Conservation (phyloP, 2,113 vertebrate species). For the Tetraodon nigroviridis region DNA sequence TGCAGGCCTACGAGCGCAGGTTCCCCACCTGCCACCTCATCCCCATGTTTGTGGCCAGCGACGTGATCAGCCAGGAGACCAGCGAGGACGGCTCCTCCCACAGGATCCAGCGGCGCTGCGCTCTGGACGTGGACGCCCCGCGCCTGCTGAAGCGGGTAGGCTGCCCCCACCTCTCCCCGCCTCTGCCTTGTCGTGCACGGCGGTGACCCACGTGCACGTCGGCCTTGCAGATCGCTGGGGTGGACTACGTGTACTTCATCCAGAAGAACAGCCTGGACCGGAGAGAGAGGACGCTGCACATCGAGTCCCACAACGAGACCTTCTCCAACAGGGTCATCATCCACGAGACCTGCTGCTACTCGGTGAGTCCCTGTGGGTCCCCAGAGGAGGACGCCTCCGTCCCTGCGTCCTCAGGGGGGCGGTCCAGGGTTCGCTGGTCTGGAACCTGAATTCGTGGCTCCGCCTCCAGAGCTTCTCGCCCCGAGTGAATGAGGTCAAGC, state of each 20-base stretch:
- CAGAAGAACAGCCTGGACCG: conserved; percentile 93
- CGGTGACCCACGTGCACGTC: no score
- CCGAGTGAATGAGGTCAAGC: conserved; percentile 63
- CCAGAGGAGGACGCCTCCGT: no score
- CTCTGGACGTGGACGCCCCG: conserved; percentile 92
- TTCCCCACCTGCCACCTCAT: conserved; percentile 95
- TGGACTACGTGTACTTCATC: conserved; percentile 94
- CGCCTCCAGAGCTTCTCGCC: conserved; percentile 16
- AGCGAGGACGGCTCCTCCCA: conserved; percentile 81
- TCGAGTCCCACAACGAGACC: conserved; percentile 94
- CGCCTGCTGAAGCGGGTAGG: conserved; percentile 89
- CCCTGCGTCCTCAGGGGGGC: no score
- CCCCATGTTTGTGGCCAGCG: conserved; percentile 95
- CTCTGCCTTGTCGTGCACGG: neutral
- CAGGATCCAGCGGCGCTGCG: conserved; percentile 85
- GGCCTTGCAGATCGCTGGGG: conserved; percentile 83
- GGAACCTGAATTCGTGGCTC: neutral
- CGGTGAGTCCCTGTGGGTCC: no score
- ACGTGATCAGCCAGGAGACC: conserved; percentile 81
- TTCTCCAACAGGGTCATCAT: conserved; percentile 94
- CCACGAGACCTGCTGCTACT: conserved; percentile 91
- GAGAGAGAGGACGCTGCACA: conserved; percentile 88
- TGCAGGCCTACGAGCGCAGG: conserved; percentile 89
- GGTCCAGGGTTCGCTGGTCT: no score
- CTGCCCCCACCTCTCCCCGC: neutral